Base-by-base conservation (phyloP, 2,113 vertebrate species). In the Andinoacara biseriatus region DNA sequence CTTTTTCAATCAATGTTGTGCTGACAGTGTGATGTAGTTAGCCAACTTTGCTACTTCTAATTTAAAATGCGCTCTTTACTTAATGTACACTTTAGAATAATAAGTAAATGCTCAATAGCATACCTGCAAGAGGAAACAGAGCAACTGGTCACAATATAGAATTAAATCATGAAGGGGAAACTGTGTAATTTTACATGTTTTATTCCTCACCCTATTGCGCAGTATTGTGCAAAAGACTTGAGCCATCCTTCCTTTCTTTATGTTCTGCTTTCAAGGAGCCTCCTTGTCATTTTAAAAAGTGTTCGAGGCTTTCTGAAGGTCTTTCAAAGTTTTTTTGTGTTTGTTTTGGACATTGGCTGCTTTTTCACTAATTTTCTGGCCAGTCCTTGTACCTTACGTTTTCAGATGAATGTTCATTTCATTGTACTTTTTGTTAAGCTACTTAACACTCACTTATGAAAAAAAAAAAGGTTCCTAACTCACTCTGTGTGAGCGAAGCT, bases 401-500 rank as follows among this genome's bases (percentile, higher is more conserved):
- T 40, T 63, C 20, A 63, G 29, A 29, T 29, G 33, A 17, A 22
- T 9, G 62, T 0, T 65, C 40, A 0, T 5, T 65, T 29, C 4
- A 29, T 29, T 29, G 2, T 29, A 29, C 24, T 43, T 13, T 65
- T 43, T 46, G 22, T 24, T 65, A 22, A 65, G 62, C 13, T n/a
- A 26, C 62, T 43, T 17, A 43, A 46, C 38, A 43, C 38, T 65
- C 35, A 65, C 0, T 24, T 35, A 43, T 63, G 61, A 24, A 65
- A n/a, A 0, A 65, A 65, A 65, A 63, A 46, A 40, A 24, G 29
- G 29, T n/a, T n/a, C n/a, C n/a, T n/a, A n/a, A n/a, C n/a, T n/a
- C n/a, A n/a, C n/a, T n/a, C n/a, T n/a, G n/a, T n/a, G n/a, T n/a
- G n/a, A n/a, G n/a, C n/a, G n/a, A n/a, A n/a, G n/a, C n/a, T n/a